Base-by-base conservation (phyloP, 2,113 vertebrate species). In the Beaufortia kweichowensis region DNA sequence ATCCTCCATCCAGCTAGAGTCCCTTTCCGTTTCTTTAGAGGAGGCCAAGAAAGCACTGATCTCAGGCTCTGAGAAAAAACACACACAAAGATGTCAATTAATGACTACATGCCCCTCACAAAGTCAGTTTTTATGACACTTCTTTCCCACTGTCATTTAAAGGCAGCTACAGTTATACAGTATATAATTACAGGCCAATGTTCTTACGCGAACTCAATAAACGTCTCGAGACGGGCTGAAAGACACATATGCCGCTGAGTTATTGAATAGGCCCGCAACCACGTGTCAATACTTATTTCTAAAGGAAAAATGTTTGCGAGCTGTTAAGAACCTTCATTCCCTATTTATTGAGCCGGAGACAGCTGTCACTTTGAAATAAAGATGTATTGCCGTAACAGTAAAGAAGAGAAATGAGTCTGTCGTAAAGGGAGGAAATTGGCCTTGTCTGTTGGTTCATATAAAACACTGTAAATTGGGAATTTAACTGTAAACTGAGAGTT, bases 31-130 rank as follows among this genome's bases (percentile, higher is more conserved):
- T 72, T 86, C 88, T 83, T 66, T 91, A 48, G 90, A 84, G 1
- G 83, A 79, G 3, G 87, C 78, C 76, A 96, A 82, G 65, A 98
- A 92, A 11, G 87, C 85, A 9, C 79, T 81, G 60, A 96, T 76
- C 81, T 96, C 94, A 69, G 82, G 88, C 75, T 95, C 97, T 99
- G 77, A 57, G 15, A 61, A 5, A 55, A 29, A 26, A 55, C 12
- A 70, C 31, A 21, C n/a, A 48, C 21, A 55, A 15, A 39, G 28
- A 14, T 8, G 10, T 24, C 24, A 41, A 43, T 66, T 2, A 66
- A 10, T 46, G 63, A 43, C 11, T 19, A 48, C 43, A 48, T 19
- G 43, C 4, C 43, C 43, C 14, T 48, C 43, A 12, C 14, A 48
- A 19, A 17, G 43, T 39, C 35, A n/a, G n/a, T n/a, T n/a, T n/a